Conservation (phyloP, 2,888 invertebrate genomes). For the Microchrysa polita region DNA sequence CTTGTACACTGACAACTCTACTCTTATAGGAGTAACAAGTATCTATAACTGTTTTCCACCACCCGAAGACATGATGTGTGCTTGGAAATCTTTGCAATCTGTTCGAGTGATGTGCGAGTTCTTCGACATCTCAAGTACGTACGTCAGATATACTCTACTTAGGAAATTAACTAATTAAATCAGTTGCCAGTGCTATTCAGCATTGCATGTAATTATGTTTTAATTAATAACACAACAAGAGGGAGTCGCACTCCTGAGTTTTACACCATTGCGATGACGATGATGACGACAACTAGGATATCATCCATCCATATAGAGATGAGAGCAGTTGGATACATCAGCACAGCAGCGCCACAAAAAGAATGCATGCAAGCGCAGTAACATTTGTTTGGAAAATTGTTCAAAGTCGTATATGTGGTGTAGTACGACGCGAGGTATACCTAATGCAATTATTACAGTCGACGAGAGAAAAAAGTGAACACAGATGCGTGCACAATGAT, state of each 20-base stretch:
- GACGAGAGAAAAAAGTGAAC: neutral
- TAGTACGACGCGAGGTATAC: too few species aligned
- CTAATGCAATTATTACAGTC: neutral
- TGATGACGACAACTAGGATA: too few species aligned
- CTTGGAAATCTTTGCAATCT: neutral
- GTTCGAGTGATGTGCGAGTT: neutral
- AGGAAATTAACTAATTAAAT: constrained; percentile 41
- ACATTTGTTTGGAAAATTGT: neutral
- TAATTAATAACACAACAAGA: constrained; percentile 32
- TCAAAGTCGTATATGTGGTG: neutral
- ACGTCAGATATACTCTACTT: neutral
- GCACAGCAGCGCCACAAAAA: neutral
- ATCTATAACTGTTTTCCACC: neutral
- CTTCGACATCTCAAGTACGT: too few species aligned
- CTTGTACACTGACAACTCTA: neutral
- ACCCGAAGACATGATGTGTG: neutral
- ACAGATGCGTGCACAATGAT: constrained; percentile 25
- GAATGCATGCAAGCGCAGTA: neutral
- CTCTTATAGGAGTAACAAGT: too few species aligned
- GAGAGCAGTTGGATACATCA: neutral
- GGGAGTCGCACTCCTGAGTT: neutral
- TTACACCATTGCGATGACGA: too few species aligned
- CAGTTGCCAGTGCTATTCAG: constrained; percentile 23
- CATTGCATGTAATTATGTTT: constrained; percentile 31
- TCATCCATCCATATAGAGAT: too few species aligned